Conservation (phyloP, 1,140 invertebrate genomes). For the Cydia pomonella region DNA sequence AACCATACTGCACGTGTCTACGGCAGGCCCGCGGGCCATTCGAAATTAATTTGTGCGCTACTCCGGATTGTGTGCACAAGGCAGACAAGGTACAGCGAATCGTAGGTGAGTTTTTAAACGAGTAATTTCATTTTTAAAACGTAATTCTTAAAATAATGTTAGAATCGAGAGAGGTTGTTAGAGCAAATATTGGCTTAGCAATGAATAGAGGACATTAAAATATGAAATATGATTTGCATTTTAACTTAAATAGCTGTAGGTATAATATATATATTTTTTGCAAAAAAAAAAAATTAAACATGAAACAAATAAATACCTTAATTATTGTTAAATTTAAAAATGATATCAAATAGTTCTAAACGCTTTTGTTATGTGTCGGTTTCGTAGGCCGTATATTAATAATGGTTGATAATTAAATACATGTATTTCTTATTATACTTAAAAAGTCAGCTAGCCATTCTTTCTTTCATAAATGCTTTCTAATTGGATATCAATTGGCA, state of each 20-base stretch:
- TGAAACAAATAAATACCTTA: neutral
- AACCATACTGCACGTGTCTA: slow-evolving; percentile 59
- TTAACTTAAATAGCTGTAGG: neutral
- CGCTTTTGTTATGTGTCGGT: no score
- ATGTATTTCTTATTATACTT: no score
- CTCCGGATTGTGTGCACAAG: slow-evolving; percentile 66
- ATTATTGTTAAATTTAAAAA: neutral
- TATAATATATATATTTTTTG: no score
- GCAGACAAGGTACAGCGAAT: slow-evolving; percentile 31
- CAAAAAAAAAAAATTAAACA: no score
- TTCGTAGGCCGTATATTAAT: no score
- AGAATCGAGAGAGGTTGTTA: neutral
- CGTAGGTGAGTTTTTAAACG: slow-evolving; percentile 37
- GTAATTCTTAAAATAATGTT: neutral
- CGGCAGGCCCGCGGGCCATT: slow-evolving; percentile 55
- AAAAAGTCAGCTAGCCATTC: no score
- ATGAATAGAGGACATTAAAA: neutral
- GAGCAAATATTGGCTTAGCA: neutral
- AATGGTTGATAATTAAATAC: no score
- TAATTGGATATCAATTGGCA: no score
- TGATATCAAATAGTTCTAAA: no score
- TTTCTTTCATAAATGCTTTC: no score
- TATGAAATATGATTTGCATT: neutral
- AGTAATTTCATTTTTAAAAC: neutral
- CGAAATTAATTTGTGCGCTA: slow-evolving; percentile 74